These are phyloP conservation scores for Sinodicranocentrus sp. DNA, from an alignment of 2,888 invertebrate species.

Conservation along the genomic window DNA sequence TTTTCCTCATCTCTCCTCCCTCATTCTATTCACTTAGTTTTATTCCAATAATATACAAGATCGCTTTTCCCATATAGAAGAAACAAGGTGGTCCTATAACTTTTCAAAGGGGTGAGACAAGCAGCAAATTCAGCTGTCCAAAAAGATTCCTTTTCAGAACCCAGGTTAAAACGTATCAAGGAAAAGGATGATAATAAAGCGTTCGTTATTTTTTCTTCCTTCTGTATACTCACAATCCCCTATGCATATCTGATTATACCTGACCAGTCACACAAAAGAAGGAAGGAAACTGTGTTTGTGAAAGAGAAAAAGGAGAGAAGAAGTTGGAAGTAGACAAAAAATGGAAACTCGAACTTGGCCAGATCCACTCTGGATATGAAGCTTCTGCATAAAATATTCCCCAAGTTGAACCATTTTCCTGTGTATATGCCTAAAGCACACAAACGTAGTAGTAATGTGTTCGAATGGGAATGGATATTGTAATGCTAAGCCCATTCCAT, in stretches of 20 bases:
- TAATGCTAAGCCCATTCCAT: neutral
- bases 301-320: no score
- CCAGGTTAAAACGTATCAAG: neutral
- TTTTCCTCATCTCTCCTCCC: no score
- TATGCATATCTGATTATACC: slow-evolving; percentile 17
- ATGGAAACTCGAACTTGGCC: no score
- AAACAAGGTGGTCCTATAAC: no score
- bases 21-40: no score
- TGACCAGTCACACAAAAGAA: slow-evolving; percentile 11
- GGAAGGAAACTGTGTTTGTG: no score
- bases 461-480: neutral
- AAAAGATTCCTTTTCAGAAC: neutral
- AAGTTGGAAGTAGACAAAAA: no score
- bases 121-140: slow-evolving; percentile 29
- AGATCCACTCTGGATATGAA: no score
- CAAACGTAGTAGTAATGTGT: slow-evolving; percentile 7
- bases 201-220: slow-evolving; percentile 4
- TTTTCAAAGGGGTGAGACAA: neutral
- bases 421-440: neutral
- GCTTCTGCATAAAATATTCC: neutral
- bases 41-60: no score
- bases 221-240: neutral
- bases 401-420: neutral
- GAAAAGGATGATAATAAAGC: slow-evolving; percentile 2
- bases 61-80: no score